Conservation (phyloP, 2,113 vertebrate genomes). For the Tragulus kanchil region DNA sequence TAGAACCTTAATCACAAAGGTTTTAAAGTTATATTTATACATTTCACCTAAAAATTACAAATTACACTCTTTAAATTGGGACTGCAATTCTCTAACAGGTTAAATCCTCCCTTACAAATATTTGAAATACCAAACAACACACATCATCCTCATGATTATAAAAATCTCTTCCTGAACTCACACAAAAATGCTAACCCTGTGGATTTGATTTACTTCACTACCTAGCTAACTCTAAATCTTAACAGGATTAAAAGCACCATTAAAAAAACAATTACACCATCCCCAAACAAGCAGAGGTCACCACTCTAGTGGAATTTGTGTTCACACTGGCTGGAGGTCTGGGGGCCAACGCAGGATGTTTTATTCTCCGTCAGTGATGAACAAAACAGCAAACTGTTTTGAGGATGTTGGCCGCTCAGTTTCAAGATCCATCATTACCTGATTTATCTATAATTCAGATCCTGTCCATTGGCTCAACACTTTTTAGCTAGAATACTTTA, state of each 20-base stretch:
- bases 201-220: background rate
- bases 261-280: background rate
- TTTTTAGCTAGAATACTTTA: background rate
- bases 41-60: slow-evolving; percentile 26
- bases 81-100: slow-evolving; percentile 2
- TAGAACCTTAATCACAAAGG: background rate
- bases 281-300: background rate
- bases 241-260: background rate
- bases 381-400: background rate
- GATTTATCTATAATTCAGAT: background rate
- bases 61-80: background rate
- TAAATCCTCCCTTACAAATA: slow-evolving; percentile 48
- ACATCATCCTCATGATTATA: slow-evolving; percentile 47
- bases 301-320: too few relatives aligned
- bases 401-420: background rate
- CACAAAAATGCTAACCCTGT: slow-evolving; percentile 12
- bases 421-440: background rate
- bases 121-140: slow-evolving; percentile 46
- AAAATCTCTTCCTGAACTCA: slow-evolving; percentile 53
- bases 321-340: background rate
- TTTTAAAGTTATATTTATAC: background rate
- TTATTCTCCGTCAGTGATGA: background rate
- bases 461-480: background rate
- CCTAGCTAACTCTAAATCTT: background rate
- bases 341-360: background rate